These are phyloP conservation scores for Tetramorium bicarinatum DNA, from an alignment of 2,888 invertebrate genomes.

Conservation along the genomic window DNA sequence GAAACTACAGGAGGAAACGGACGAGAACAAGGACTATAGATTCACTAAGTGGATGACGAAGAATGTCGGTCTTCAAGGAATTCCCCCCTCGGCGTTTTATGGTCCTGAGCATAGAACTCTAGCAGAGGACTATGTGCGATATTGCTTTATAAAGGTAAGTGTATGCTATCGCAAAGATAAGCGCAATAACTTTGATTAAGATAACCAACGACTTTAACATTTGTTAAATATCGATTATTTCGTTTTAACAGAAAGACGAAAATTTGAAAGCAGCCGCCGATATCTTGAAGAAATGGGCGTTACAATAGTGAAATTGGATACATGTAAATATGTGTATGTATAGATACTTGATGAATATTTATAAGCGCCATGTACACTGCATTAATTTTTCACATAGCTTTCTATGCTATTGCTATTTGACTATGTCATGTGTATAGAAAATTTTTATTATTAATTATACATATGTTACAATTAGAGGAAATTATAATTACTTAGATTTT, in stretches of 20 bases:
- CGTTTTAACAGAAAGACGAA: conserved; percentile 90
- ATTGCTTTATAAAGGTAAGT: conserved; percentile 96
- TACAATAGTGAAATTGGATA: conserved; percentile 62
- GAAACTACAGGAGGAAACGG: conserved; percentile 90
- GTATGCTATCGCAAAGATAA: conserved; percentile 91
- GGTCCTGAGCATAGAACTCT: conserved; percentile 92
- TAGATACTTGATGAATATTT: background rate
- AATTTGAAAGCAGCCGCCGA: conserved; percentile 83
- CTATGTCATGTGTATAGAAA: background rate
- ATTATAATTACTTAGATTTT: background rate
- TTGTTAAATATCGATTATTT: conserved; percentile 59
- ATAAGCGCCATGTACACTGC: background rate
- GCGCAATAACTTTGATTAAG: background rate
- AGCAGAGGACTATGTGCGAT: conserved; percentile 95
- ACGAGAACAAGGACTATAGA: conserved; percentile 93
- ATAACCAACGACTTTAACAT: background rate
- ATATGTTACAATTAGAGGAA: background rate
- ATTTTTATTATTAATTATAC: background rate
- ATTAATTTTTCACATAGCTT: background rate
- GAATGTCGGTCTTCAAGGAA: conserved; percentile 96
- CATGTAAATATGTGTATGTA: background rate
- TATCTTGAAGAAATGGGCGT: conserved; percentile 85
- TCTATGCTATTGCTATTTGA: background rate
- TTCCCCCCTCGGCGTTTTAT: conserved; percentile 98
- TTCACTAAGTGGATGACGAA: conserved; percentile 99